A percentile compares a stretch with the other conserved stretches of the same genome.
phyloP scores from a whole-genome alignment of 2,113 vertebrate genomes.

The Camelus bactrianus region DNA sequence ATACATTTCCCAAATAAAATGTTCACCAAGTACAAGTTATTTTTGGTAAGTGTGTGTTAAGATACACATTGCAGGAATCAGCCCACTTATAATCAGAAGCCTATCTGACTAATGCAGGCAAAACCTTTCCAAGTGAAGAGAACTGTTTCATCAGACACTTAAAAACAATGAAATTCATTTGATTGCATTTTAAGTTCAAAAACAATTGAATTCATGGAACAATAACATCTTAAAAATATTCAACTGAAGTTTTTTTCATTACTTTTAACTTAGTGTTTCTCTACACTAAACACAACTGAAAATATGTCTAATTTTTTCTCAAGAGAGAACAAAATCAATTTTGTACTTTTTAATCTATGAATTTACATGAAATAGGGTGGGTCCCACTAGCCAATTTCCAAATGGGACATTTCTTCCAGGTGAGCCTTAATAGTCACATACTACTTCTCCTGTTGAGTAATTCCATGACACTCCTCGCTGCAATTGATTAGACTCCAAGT shows the following conservation, averaged over 20 bases:
- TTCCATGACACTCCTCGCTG: neutral
- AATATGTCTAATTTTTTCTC: neutral
- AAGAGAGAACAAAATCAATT: slow-evolving; percentile 2
- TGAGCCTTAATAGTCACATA: neutral
- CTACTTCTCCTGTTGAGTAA: neutral
- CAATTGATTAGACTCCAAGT: neutral
- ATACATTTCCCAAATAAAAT: neutral
- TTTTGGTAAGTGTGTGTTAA: neutral
- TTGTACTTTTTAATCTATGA: neutral
- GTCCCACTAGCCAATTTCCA: neutral
- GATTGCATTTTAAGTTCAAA: neutral
- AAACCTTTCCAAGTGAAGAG: neutral
- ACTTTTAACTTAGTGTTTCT: slow-evolving; percentile 7
- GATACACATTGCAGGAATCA: neutral
- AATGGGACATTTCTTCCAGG: slow-evolving; percentile 14
- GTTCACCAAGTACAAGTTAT: neutral
- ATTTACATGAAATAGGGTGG: neutral
- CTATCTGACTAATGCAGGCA: neutral
- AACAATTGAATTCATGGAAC: neutral
- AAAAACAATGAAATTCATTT: neutral
- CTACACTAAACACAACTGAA: neutral
- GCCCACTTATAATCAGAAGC: neutral
- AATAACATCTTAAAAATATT: neutral
- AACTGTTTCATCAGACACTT: neutral
- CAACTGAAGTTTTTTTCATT: neutral